Base-by-base conservation (phyloP, 2,797 vertebrate species). In the Schizopygopsis malacanthus region DNA sequence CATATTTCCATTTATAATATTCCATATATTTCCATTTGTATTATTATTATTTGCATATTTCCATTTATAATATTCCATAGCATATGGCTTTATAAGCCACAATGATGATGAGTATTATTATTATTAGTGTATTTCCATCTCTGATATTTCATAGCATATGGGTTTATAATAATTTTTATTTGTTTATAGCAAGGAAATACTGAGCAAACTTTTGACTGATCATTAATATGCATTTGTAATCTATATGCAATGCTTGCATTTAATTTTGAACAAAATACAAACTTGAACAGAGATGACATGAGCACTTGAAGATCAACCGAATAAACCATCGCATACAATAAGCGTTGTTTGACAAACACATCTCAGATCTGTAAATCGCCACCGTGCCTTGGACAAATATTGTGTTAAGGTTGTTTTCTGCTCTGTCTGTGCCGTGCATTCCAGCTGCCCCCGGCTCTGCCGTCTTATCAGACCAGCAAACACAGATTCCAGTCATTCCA, bases 401-500 rank as follows among this genome's bases (percentile, higher is more conserved):
- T 79, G 84, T 43, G 47, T 75, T 47, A 82, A 65, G 69, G 22
- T 28, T 18, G 67, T 45, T 73, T 63, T 65, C 41, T 71, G 50
- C 28, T 67, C 2, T 11, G 85, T 33, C 70, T 47, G 81, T 47
- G 63, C 20, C 22, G 33, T 43, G 69, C 87, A 87, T 91, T 87
- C 76, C 90, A 47, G 65, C 82, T 54, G 71, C 80, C 73, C 70
- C 87, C 47, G 43, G 85, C 83, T 84, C 50, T 82, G 45, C 8
- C 47, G 85, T 85, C 88, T 88, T 88, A 90, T 92, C 89, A 87
- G 84, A 85, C 77, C 54, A 82, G 79, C 88, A 89, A 81, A 90
- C 87, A 86, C 90, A 91, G 92, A 93, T 95, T 33, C 28, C 28
- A 33, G 28, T 2, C 28, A 33, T 33, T 33, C 28, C 2, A 33